A percentile compares a stretch with the other conserved stretches of the same genome.
Evolutionary conservation across 1,140 invertebrate species (phyloP).

Genomic region (Schlechtendalia chinensis): DNA sequence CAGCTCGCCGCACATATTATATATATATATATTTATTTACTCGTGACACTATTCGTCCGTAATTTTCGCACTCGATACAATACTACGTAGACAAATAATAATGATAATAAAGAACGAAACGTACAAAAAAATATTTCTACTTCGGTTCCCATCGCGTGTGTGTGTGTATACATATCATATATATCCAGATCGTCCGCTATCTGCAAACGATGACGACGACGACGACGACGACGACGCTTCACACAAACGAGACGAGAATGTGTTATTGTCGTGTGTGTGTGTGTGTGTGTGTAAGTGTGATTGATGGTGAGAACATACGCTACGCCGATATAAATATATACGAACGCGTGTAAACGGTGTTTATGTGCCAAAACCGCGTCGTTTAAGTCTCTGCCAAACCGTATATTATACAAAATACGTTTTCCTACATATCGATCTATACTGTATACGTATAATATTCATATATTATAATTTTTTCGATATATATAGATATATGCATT

Average conservation of each 20-base stretch:
- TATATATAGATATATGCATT: no score
- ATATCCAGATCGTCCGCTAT: background rate
- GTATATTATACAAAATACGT: background rate
- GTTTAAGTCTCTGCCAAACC: constrained; percentile 48
- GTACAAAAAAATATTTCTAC: background rate
- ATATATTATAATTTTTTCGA: no score
- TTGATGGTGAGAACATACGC: constrained; percentile 45
- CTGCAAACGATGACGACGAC: background rate
- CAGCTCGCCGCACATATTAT: background rate
- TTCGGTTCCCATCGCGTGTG: constrained; percentile 18
- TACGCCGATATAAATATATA: background rate
- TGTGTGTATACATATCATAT: background rate
- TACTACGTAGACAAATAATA: background rate
- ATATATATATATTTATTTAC: constrained; percentile 6
- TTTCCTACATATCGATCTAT: background rate
- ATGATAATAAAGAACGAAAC: constrained; percentile 13
- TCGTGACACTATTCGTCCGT: background rate
- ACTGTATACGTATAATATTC: no score
- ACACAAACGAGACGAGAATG: constrained; percentile 45
- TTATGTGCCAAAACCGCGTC: constrained; percentile 37
- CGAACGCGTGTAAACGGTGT: background rate
- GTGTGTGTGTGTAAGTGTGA: constrained; percentile 12
- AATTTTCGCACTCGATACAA: constrained; percentile 16
- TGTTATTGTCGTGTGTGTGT: background rate
- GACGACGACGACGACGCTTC: constrained; percentile 2